Evolutionary conservation across 2,113 vertebrate species (phyloP).

Genomic region (Hemichromis elongatus): DNA sequence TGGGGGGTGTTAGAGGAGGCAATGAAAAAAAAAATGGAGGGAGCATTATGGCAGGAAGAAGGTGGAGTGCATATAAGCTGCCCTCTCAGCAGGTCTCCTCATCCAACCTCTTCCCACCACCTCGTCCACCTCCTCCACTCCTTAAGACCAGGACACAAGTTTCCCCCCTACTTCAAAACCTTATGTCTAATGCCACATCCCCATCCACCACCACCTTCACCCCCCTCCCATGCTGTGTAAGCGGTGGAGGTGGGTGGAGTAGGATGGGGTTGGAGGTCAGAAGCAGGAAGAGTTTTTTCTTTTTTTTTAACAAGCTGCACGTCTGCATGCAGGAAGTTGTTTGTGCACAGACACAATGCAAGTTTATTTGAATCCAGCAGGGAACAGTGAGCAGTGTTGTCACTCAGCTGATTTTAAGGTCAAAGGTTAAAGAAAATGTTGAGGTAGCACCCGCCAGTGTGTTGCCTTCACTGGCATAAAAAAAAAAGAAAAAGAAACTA

Average conservation of each 20-base stretch:
- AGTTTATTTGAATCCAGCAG: constrained; percentile 65
- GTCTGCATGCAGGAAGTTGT: constrained; percentile 68
- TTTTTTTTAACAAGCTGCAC: constrained; percentile 53
- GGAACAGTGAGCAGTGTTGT: constrained; percentile 27
- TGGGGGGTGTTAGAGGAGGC: not conserved
- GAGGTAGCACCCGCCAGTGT: constrained; percentile 28
- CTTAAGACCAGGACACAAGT: constrained; percentile 47
- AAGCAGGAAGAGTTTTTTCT: constrained; percentile 52
- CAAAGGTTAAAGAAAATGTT: constrained; percentile 57
- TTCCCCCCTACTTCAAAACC: constrained; percentile 20
- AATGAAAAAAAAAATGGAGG: constrained; percentile 69
- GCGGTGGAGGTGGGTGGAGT: constrained; percentile 47
- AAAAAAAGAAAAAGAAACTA: not conserved
- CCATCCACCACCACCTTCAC: not conserved
- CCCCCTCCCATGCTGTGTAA: constrained; percentile 50
- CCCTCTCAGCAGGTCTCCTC: constrained; percentile 80
- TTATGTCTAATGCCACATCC: constrained; percentile 4
- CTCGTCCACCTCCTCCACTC: constrained; percentile 71
- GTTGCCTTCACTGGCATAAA: not conserved
- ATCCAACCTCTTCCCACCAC: constrained; percentile 72
- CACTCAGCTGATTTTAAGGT: constrained; percentile 45
- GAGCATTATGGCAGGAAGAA: constrained; percentile 70
- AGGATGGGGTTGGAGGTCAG: constrained; percentile 60
- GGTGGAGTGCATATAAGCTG: constrained; percentile 75
- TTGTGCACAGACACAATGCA: constrained; percentile 65